phyloP scores from a whole-genome alignment of 2,888 invertebrate species.

The Cabera pusaria region DNA sequence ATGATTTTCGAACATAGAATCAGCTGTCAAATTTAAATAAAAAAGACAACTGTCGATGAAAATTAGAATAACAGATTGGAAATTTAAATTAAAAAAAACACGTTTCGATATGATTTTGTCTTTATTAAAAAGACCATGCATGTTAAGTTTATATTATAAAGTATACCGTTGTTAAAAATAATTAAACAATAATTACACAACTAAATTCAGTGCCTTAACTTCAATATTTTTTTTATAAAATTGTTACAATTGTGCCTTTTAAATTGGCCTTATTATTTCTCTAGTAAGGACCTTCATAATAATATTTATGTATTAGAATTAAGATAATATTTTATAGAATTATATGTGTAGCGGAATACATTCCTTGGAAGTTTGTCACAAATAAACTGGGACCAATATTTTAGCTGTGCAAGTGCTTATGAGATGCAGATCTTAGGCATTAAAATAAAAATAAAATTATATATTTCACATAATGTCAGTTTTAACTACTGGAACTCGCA shows the following conservation, averaged over 20 bases:
- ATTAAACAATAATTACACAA: neutral
- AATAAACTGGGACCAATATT: slow-evolving; percentile 31
- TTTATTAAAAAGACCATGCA: too few species aligned
- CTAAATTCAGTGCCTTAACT: slow-evolving; percentile 4
- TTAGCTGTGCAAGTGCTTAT: slow-evolving; percentile 8
- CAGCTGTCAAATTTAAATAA: too few species aligned
- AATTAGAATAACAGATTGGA: too few species aligned
- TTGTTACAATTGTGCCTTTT: slow-evolving; percentile 47
- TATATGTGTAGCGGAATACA: slow-evolving; percentile 27
- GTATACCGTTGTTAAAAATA: neutral
- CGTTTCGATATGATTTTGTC: too few species aligned
- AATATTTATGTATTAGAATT: slow-evolving; percentile 28
- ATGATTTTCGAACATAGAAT: too few species aligned
- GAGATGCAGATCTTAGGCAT: slow-evolving; percentile 4
- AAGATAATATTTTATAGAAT: slow-evolving; percentile 18
- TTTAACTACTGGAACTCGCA: neutral
- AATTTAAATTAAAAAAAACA: too few species aligned
- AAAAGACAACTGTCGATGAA: too few species aligned
- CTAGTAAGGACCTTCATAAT: slow-evolving; percentile 20
- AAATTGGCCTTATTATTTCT: slow-evolving; percentile 15
- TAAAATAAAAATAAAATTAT: neutral
- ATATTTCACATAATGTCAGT: neutral
- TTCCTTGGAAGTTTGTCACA: slow-evolving; percentile 33
- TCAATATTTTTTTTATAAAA: slow-evolving; percentile 15
- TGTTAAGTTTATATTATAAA: too few species aligned